Percentiles rank a stretch among this genome's conserved stretches.
Conservation (phyloP, 2,797 vertebrate genomes). For the Malurus splendens region DNA sequence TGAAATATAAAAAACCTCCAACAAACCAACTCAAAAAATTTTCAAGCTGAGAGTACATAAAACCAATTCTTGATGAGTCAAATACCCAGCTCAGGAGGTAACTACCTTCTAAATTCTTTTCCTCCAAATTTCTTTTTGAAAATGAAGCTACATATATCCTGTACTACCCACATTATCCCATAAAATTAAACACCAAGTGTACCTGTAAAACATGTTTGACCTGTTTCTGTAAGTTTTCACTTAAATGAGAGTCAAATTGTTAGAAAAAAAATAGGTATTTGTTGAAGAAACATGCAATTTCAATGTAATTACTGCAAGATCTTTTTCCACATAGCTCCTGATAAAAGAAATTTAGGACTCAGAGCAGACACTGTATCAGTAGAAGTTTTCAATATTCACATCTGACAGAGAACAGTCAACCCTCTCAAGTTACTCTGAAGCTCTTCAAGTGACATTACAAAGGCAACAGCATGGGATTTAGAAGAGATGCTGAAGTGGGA, state of each 20-base stretch:
- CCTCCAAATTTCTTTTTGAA: background rate
- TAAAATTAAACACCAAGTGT: background rate
- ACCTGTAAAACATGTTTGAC: background rate
- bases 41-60: background rate
- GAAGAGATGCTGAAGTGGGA: background rate
- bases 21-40: background rate
- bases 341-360: background rate
- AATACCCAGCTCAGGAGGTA: background rate
- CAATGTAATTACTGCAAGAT: background rate
- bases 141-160: background rate
- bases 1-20: background rate
- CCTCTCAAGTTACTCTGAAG: slow-evolving; percentile 1
- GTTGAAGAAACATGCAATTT: background rate
- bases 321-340: background rate
- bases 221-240: background rate
- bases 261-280: background rate
- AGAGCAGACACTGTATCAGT: background rate
- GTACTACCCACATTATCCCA: background rate
- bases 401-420: background rate
- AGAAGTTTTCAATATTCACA: background rate
- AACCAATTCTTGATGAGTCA: background rate
- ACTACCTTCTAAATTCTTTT: background rate
- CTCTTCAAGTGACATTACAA: slow-evolving; percentile 7
- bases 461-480: background rate
- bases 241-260: background rate